A percentile compares a stretch with the other conserved stretches of the same genome.
These are phyloP conservation scores for Hydropsyche tenuis DNA, from an alignment of 1,140 invertebrate species.

Conservation along the genomic window DNA sequence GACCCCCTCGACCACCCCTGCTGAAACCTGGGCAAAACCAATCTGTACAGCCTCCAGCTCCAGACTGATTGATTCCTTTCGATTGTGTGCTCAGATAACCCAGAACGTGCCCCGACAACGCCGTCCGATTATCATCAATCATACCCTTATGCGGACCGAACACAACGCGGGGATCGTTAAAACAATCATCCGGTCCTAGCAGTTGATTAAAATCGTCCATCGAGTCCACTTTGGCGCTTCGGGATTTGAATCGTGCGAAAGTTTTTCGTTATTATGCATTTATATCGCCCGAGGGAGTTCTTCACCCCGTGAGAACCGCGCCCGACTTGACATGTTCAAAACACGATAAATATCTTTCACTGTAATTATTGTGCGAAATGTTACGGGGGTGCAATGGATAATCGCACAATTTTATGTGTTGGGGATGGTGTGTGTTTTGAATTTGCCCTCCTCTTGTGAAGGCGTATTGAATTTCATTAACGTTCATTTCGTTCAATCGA, in stretches of 20 bases:
- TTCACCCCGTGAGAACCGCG: neutral
- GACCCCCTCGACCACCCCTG: constrained; percentile 12
- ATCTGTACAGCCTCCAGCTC: constrained; percentile 21
- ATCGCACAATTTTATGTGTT: neutral
- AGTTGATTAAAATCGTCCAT: neutral
- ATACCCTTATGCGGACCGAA: too few relatives aligned
- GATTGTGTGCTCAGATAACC: constrained; percentile 10
- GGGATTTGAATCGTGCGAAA: neutral
- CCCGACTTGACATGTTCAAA: neutral
- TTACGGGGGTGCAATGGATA: neutral
- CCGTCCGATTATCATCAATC: neutral
- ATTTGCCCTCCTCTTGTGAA: too few relatives aligned
- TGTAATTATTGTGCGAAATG: constrained; percentile 8
- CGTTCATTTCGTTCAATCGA: too few relatives aligned
- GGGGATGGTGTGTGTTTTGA: too few relatives aligned
- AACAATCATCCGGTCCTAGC: neutral
- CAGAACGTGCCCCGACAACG: neutral
- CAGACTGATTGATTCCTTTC: constrained; percentile 19
- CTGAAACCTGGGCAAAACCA: neutral
- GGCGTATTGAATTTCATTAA: too few relatives aligned
- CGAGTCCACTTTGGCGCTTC: neutral
- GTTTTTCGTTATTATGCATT: neutral
- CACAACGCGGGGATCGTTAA: too few relatives aligned
- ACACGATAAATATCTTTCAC: constrained; percentile 6
- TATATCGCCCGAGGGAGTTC: neutral